Conservation (phyloP, 2,797 vertebrate species). For the Gymnothorax reevesii region DNA sequence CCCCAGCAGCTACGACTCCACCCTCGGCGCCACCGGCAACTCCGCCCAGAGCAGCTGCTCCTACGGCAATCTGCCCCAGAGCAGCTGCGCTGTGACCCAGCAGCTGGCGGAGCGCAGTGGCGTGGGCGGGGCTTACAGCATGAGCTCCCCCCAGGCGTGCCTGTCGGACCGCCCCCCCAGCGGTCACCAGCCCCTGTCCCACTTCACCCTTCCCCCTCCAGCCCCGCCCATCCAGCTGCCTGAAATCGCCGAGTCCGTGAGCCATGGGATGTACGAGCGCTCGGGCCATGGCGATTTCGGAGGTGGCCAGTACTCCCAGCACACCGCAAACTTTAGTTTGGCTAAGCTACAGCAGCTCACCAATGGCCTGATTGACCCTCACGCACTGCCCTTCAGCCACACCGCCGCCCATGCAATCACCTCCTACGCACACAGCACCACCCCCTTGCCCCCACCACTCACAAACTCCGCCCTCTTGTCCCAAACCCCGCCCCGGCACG, state of each 20-base stretch:
- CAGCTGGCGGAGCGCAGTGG: conserved; percentile 80
- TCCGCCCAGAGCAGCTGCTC: conserved; percentile 94
- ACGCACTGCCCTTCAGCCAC: conserved; percentile 94
- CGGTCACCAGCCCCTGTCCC: conserved; percentile 77
- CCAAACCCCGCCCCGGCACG: conserved; percentile 82
- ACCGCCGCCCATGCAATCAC: conserved; percentile 84
- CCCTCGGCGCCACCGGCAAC: conserved; percentile 76
- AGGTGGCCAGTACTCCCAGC: conserved; percentile 88
- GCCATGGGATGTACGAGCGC: conserved; percentile 87
- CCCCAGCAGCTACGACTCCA: conserved; percentile 97
- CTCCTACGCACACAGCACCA: conserved; percentile 92
- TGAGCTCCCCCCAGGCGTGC: conserved; percentile 90
- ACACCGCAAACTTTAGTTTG: conserved; percentile 92
- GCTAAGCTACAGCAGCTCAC: conserved; percentile 98
- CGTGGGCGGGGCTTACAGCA: conserved; percentile 79
- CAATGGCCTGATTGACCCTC: conserved; percentile 96
- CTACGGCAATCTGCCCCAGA: conserved; percentile 89
- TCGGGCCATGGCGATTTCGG: conserved; percentile 93
- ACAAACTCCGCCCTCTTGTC: conserved; percentile 86
- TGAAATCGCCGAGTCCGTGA: conserved; percentile 83
- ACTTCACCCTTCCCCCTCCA: conserved; percentile 84
- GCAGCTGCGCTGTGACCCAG: conserved; percentile 95
- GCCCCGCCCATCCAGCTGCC: conserved; percentile 87
- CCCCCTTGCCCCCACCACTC: conserved; percentile 85
- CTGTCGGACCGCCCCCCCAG: conserved; percentile 84